Evolutionary conservation across 2,888 invertebrate genomes (phyloP).

Genomic region (Galerucella pusilla): DNA sequence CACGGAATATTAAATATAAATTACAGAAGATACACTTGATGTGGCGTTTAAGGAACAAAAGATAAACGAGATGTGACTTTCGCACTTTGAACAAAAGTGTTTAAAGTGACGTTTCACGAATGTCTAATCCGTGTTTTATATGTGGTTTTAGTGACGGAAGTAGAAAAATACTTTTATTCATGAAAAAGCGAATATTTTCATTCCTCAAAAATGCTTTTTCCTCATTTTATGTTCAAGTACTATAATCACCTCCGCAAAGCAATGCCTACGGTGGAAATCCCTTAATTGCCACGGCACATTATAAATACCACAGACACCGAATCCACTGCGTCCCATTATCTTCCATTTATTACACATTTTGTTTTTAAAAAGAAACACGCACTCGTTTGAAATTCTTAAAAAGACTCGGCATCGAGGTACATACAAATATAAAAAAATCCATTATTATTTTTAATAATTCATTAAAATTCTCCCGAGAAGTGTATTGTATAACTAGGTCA

Average conservation of each 20-base stretch:
- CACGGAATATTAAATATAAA: too few relatives aligned
- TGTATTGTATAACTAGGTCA: neutral
- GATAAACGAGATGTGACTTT: too few relatives aligned
- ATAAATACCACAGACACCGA: neutral
- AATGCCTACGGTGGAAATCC: slow-evolving; percentile 14
- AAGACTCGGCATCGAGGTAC: neutral
- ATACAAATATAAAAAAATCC: neutral
- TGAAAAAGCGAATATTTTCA: neutral
- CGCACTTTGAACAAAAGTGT: too few relatives aligned
- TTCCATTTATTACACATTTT: slow-evolving; percentile 8
- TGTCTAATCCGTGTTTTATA: too few relatives aligned
- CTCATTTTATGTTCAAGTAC: neutral
- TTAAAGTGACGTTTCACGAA: too few relatives aligned
- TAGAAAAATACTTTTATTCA: too few relatives aligned
- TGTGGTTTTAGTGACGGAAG: too few relatives aligned
- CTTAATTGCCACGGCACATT: neutral
- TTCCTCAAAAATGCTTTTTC: neutral
- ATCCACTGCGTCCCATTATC: slow-evolving; percentile 19
- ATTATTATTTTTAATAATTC: neutral
- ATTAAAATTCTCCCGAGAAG: neutral
- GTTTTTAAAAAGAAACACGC: slow-evolving; percentile 7
- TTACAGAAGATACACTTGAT: too few relatives aligned
- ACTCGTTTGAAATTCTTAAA: neutral
- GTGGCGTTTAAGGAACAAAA: too few relatives aligned
- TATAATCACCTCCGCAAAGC: slow-evolving; percentile 11